phyloP scores from a whole-genome alignment of 2,113 vertebrate genomes.

The Dissostichus mawsoni region DNA sequence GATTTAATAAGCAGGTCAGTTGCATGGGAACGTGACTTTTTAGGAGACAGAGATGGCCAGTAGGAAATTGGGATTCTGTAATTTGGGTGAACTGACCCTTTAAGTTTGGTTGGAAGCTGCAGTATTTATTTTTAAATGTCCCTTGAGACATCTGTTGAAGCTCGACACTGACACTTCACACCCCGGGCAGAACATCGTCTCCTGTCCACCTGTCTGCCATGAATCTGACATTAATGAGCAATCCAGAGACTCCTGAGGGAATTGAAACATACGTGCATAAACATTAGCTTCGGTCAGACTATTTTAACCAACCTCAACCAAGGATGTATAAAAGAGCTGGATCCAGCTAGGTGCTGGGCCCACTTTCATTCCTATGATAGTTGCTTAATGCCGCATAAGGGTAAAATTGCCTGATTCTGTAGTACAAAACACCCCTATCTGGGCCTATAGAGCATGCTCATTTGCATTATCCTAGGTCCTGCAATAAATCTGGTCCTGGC shows the following conservation, averaged over 20 bases:
- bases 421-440: too few relatives aligned
- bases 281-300: background rate
- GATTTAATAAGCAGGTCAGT: too few relatives aligned
- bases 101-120: background rate
- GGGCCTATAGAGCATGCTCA: too few relatives aligned
- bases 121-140: background rate
- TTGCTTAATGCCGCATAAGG: too few relatives aligned
- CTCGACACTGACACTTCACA: background rate
- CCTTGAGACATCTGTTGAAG: background rate
- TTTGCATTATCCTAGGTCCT: too few relatives aligned
- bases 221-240: background rate
- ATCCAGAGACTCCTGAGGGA: background rate
- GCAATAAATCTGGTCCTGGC: too few relatives aligned
- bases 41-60: too few relatives aligned
- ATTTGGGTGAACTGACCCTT: background rate
- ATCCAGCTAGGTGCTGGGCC: too few relatives aligned
- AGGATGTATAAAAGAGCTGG: too few relatives aligned
- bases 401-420: too few relatives aligned
- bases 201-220: constrained; percentile 17
- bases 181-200: background rate
- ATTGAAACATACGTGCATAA: constrained; percentile 3
- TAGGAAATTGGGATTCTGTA: background rate
- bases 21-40: too few relatives aligned
- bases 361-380: too few relatives aligned
- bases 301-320: background rate